phyloP scores from a whole-genome alignment of 2,888 invertebrate genomes.

The Tetanocera ferruginea region DNA sequence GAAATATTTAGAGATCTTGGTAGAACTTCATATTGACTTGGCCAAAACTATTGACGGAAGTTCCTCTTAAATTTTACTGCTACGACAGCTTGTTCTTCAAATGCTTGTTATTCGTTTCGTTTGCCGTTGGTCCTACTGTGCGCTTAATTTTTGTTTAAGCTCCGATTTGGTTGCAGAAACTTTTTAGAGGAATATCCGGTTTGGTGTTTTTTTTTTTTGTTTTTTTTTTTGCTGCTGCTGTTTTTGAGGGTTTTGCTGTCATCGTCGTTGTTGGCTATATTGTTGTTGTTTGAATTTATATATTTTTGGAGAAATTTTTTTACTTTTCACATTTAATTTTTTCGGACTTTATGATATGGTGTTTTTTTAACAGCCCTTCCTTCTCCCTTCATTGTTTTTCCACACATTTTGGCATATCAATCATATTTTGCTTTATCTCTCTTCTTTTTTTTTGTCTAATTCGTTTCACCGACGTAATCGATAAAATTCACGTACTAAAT shows the following conservation, averaged over 20 bases:
- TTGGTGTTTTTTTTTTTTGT: conserved; percentile 3
- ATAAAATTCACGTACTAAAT: conserved; percentile 19
- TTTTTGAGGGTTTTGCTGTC: not conserved
- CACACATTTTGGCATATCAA: not conserved
- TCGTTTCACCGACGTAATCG: conserved; percentile 30
- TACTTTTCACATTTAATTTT: not conserved
- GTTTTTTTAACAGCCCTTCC: not conserved
- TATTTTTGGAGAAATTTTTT: conserved; percentile 18
- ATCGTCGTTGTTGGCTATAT: not conserved
- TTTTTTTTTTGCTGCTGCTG: not conserved
- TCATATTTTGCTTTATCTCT: not conserved
- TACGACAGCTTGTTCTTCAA: not conserved
- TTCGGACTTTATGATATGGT: not conserved
- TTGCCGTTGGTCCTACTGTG: not conserved
- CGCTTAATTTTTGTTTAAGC: not conserved
- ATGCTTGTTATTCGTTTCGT: not conserved
- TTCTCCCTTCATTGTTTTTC: not conserved
- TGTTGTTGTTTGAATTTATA: conserved; percentile 14
- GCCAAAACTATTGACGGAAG: too few species aligned
- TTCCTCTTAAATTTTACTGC: too few species aligned
- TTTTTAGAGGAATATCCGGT: conserved; percentile 30
- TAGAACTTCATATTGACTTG: too few species aligned
- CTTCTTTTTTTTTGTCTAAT: not conserved
- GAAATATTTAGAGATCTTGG: too few species aligned
- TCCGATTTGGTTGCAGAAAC: not conserved